These are phyloP conservation scores for Eretmochelys imbricata DNA, from an alignment of 2,113 vertebrate species.

Conservation along the genomic window DNA sequence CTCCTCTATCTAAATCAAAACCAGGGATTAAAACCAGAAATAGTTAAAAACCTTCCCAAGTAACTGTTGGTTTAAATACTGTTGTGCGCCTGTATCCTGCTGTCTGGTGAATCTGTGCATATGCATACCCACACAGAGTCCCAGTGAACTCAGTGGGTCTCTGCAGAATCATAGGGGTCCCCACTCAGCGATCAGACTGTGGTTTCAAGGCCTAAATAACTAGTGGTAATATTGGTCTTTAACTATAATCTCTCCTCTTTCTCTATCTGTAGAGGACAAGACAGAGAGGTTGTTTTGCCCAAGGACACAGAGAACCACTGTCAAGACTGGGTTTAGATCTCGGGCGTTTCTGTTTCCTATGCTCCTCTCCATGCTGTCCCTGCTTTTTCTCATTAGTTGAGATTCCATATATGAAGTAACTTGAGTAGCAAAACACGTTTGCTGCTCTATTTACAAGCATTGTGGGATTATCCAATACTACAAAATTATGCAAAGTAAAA, in stretches of 20 bases:
- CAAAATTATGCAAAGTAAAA: too few species aligned
- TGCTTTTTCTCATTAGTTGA: neutral
- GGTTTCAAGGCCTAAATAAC: neutral
- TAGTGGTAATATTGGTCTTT: conserved; percentile 35
- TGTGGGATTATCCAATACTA: neutral
- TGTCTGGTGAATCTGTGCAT: neutral
- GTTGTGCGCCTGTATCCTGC: neutral
- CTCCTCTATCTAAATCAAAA: conserved; percentile 35
- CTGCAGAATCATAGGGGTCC: neutral
- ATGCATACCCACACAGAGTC: neutral
- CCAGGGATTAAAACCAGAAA: conserved; percentile 44
- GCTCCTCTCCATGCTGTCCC: neutral
- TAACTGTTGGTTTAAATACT: conserved; percentile 5
- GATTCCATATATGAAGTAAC: neutral
- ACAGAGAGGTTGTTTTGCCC: neutral
- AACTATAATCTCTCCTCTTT: neutral
- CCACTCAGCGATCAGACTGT: neutral
- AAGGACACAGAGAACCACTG: neutral
- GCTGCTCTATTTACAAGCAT: neutral
- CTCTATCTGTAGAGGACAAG: neutral
- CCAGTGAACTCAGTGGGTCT: neutral
- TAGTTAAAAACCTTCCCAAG: neutral
- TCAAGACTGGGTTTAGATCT: neutral
- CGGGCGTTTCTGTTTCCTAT: neutral
- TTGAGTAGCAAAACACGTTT: neutral